Conservation (phyloP, 2,113 vertebrate species). For the Carassius auratus region DNA sequence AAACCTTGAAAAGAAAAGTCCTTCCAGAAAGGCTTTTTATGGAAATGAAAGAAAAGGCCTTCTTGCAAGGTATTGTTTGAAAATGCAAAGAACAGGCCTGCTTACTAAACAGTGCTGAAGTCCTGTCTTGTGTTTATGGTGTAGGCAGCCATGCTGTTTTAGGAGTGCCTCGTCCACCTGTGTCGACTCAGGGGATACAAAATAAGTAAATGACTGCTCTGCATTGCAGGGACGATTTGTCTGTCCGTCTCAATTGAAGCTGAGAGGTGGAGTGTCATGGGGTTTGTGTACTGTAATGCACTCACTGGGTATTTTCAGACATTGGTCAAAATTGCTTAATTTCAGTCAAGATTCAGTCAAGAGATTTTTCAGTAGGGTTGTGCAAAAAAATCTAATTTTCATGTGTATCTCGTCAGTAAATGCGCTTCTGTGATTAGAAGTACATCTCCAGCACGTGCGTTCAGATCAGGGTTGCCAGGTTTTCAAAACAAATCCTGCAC, state of each 20-base stretch:
- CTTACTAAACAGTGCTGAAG: conserved; percentile 3
- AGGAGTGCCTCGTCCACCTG: neutral
- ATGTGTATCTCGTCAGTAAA: no score
- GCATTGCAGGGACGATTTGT: neutral
- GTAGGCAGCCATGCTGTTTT: conserved; percentile 2
- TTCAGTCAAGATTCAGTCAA: neutral
- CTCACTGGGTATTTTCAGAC: conserved; percentile 4
- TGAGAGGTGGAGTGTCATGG: conserved; percentile 5
- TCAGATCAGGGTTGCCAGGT: no score
- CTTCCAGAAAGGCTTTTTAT: neutral
- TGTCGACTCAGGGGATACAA: neutral
- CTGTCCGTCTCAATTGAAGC: conserved; percentile 8
- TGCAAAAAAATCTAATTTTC: no score
- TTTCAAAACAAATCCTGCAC: no score
- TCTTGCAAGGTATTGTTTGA: neutral
- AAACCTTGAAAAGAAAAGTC: neutral
- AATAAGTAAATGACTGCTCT: conserved; percentile 8
- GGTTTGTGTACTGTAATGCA: conserved; percentile 16
- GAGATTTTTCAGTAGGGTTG: neutral
- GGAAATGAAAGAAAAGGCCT: neutral
- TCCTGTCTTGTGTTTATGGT: neutral
- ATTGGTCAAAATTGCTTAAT: conserved; percentile 16
- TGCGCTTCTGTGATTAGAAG: no score
- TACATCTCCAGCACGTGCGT: no score
- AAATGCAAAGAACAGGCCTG: neutral